A percentile compares a stretch with the other conserved stretches of the same genome.
phyloP scores from a whole-genome alignment of 2,113 vertebrate species.

The Halichoerus grypus region DNA sequence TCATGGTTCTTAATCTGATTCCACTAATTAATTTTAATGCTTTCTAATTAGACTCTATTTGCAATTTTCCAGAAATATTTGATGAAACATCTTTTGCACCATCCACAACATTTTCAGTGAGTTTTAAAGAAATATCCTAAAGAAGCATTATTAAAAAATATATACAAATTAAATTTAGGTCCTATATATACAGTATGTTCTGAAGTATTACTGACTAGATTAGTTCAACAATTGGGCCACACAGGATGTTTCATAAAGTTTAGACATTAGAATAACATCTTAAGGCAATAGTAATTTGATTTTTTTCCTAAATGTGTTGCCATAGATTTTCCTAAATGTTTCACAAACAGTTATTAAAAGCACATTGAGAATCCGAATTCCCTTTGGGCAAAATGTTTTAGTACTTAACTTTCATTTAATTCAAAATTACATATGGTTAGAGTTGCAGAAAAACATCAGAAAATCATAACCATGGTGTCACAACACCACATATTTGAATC shows the following conservation, averaged over 20 bases:
- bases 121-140: slow-evolving; percentile 71
- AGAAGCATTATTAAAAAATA: slow-evolving; percentile 82
- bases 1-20: slow-evolving; percentile 56
- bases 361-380: slow-evolving; percentile 90
- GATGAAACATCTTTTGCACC: slow-evolving; percentile 37
- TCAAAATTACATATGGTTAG: slow-evolving; percentile 86
- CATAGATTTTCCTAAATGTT: slow-evolving; percentile 90
- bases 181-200: slow-evolving; percentile 67
- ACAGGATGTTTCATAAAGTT: slow-evolving; percentile 87
- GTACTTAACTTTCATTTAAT: slow-evolving; percentile 89
- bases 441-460: slow-evolving; percentile 85
- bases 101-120: slow-evolving; percentile 57
- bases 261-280: slow-evolving; percentile 88
- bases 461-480: slow-evolving; percentile 85
- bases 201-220: slow-evolving; percentile 76
- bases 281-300: slow-evolving; percentile 89
- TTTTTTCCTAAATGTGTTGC: slow-evolving; percentile 84
- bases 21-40: slow-evolving; percentile 39
- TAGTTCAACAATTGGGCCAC: slow-evolving; percentile 86
- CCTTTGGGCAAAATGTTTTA: slow-evolving; percentile 88
- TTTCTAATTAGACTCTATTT: slow-evolving; percentile 53
- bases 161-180: slow-evolving; percentile 83
- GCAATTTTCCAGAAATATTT: slow-evolving; percentile 61
- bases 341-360: slow-evolving; percentile 91
- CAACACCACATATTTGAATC: slow-evolving; percentile 68